Evolutionary conservation across 37 sponge, comb jelly and placozoan genomes (phyloP), one percentile per base, ranked within the genome.

Genomic region (Aplysina aerophoba): DNA sequence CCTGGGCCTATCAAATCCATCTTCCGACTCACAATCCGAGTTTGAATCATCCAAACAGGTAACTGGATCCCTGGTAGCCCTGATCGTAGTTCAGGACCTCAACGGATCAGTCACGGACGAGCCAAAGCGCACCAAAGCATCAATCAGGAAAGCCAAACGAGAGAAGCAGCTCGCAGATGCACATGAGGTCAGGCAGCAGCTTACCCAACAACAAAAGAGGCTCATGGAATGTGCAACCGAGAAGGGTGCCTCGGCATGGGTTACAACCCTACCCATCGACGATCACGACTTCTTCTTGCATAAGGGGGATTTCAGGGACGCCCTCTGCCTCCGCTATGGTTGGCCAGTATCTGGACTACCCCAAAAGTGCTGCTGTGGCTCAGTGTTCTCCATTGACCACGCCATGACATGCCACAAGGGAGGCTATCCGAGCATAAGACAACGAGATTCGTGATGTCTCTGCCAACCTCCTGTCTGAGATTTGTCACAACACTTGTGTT

Each of bases 281-380:
- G 41, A 73, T 38, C 20, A 73, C 37, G 74, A 40, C 14, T 73
- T 73, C 40, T 73, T 19, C 37, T 19, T 73, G 11, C 19, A 8
- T 31, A 73, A 73, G 30, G 37, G 74, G 8, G 74, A 73, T 12
- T 73, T 73, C 40, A 22, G 41, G 39, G 74, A 73, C 37, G 74
- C 74, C 13, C 11, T 73, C 8, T 8, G 39, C 20, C 39, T 73
- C 8, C 35, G 74, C 8, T 73, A 67, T 67, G 74, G 74, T 37
- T 73, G 74, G 74, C 39, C 37, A 73, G 40, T 40, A 20, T 37
- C 31, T 21, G 37, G 74, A 37, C 8, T 73, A 40, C 74, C 40
- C 74, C 37, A 37, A 8, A 73, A 34, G 37, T 73, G 74, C 37
- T 12, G 31, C 40, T 73, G 41, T 19, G 37, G 39, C 37, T 21